Evolutionary conservation across 2,888 invertebrate species (phyloP).

Genomic region (Brenthis ino): DNA sequence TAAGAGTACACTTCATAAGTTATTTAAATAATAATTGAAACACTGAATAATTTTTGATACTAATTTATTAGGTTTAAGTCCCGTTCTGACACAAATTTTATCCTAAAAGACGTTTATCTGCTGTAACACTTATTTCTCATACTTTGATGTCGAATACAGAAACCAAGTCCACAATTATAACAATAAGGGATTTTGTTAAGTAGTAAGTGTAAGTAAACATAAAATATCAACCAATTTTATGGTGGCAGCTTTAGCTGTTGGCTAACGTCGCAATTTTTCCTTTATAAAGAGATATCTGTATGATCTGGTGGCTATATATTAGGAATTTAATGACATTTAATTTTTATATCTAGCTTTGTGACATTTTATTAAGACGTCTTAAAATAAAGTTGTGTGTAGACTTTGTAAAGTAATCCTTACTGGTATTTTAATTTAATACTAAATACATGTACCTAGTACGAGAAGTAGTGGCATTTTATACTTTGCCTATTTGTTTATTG

Average conservation of each 20-base stretch:
- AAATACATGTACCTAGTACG: constrained; percentile 4
- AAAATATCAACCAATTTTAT: constrained; percentile 62
- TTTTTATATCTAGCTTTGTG: constrained; percentile 38
- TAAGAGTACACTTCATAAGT: constrained; percentile 26
- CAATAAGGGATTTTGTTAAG: constrained; percentile 68
- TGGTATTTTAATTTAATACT: constrained; percentile 9
- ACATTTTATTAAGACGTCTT: constrained; percentile 41
- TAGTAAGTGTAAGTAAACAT: constrained; percentile 56
- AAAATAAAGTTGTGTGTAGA: constrained; percentile 33
- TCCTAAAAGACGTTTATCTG: constrained; percentile 58
- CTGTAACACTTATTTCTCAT: constrained; percentile 49
- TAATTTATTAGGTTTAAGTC: constrained; percentile 32
- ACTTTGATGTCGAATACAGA: constrained; percentile 37
- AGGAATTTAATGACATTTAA: constrained; percentile 42
- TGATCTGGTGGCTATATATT: constrained; percentile 45
- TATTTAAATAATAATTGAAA: constrained; percentile 32
- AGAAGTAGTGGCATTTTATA: not conserved
- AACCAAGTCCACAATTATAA: constrained; percentile 56
- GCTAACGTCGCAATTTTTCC: constrained; percentile 47
- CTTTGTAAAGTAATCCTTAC: constrained; percentile 23
- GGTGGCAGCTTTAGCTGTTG: constrained; percentile 50
- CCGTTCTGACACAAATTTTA: constrained; percentile 60
- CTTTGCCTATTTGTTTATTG: too few relatives aligned
- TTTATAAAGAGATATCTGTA: constrained; percentile 41
- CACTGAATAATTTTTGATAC: not conserved